Evolutionary conservation across 2,113 vertebrate genomes (phyloP).

Genomic region (Hyla sarda): DNA sequence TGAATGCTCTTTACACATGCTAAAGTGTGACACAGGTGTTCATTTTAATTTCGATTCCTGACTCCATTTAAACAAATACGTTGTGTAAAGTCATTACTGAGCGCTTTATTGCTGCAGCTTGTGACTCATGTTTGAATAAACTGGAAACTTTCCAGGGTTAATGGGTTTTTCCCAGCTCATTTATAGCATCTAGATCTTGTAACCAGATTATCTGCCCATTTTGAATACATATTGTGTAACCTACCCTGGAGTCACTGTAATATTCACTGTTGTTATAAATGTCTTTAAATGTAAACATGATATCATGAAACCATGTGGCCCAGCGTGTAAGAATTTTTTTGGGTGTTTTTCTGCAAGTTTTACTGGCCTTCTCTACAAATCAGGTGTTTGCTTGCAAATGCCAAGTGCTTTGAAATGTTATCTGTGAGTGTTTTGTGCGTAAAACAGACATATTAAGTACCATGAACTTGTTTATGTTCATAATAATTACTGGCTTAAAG

Average conservation of each 20-base stretch:
- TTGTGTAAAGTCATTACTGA: slow-evolving; percentile 13
- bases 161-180: slow-evolving; percentile 1
- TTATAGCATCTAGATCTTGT: neutral
- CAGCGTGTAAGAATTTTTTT: neutral
- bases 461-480: too few relatives aligned
- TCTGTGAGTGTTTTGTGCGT: too few relatives aligned
- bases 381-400: too few relatives aligned
- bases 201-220: neutral
- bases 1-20: neutral
- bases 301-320: neutral
- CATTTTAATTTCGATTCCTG: slow-evolving; percentile 30
- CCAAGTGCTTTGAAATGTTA: too few relatives aligned
- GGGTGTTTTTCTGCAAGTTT: too few relatives aligned
- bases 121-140: slow-evolving; percentile 31
- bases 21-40: slow-evolving; percentile 48
- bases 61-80: slow-evolving; percentile 39
- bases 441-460: too few relatives aligned
- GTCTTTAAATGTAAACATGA: neutral
- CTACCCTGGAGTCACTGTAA: neutral
- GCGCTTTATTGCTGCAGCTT: slow-evolving; percentile 35
- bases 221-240: neutral
- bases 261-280: neutral
- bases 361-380: too few relatives aligned
- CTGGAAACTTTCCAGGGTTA: slow-evolving; percentile 22
- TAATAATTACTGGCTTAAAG: too few relatives aligned